Evolutionary conservation across 2,113 vertebrate genomes (phyloP).

Genomic region (Oryzias celebensis): DNA sequence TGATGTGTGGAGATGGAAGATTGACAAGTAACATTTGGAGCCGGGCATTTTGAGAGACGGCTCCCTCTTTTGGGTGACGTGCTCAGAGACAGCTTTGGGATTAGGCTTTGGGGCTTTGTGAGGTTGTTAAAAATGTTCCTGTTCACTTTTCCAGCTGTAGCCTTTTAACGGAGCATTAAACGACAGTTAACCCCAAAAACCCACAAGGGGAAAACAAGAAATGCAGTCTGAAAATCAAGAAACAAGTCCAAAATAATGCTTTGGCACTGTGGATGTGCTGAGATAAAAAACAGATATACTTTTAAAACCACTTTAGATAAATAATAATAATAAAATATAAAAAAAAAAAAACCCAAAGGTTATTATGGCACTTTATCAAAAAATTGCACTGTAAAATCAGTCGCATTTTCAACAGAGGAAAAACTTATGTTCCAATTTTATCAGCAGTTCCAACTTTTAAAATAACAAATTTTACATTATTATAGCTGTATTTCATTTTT

Average conservation of each 20-base stretch:
- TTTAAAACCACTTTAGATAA: constrained; percentile 18
- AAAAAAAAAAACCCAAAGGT: neutral
- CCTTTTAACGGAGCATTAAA: constrained; percentile 74
- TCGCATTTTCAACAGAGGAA: constrained; percentile 7
- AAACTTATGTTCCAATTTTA: neutral
- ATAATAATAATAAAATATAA: neutral
- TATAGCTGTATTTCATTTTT: neutral
- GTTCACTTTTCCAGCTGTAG: constrained; percentile 75
- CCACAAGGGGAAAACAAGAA: constrained; percentile 67
- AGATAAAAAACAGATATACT: constrained; percentile 45
- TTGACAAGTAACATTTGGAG: constrained; percentile 58
- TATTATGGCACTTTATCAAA: constrained; percentile 2
- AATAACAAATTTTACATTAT: constrained; percentile 1
- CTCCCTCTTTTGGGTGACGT: constrained; percentile 58
- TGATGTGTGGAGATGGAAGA: constrained; percentile 28
- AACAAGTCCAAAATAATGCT: constrained; percentile 60
- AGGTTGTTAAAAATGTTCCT: constrained; percentile 75
- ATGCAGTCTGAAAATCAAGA: constrained; percentile 65
- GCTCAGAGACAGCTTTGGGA: constrained; percentile 60
- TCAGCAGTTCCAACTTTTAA: constrained; percentile 5
- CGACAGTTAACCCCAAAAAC: constrained; percentile 52
- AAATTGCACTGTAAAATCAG: neutral
- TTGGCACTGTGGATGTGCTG: constrained; percentile 26
- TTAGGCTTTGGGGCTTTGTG: constrained; percentile 67
- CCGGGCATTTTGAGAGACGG: constrained; percentile 47